Evolutionary conservation across 2,797 vertebrate genomes (phyloP).

Genomic region (Zenarchopterus dispar): DNA sequence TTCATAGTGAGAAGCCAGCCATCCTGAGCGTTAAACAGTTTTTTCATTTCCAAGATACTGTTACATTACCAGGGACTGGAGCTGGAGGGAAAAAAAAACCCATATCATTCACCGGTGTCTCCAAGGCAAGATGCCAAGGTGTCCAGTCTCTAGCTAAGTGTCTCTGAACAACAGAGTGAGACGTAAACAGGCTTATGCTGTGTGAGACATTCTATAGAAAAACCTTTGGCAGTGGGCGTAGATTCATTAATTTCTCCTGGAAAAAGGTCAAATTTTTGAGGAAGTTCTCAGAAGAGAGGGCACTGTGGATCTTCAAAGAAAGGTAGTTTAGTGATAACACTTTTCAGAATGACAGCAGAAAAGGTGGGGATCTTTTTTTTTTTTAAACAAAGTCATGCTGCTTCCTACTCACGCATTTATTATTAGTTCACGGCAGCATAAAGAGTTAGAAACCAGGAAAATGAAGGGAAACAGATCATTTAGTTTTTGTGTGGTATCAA

Average conservation of each 20-base stretch:
- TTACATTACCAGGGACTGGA: constrained; percentile 19
- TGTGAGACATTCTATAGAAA: constrained; percentile 49
- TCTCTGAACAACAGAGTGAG: constrained; percentile 23
- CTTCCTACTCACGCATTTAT: constrained; percentile 20
- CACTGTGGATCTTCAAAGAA: constrained; percentile 40
- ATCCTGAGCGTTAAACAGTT: neutral
- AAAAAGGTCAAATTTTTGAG: constrained; percentile 35
- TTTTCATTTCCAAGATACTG: constrained; percentile 7
- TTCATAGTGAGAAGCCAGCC: neutral
- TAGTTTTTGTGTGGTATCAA: constrained; percentile 18
- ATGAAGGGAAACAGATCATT: constrained; percentile 19
- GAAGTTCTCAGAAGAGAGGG: constrained; percentile 56
- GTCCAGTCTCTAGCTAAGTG: constrained; percentile 1
- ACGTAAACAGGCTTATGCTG: constrained; percentile 11
- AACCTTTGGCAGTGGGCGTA: constrained; percentile 72
- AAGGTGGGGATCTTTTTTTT: constrained; percentile 16
- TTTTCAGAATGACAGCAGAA: constrained; percentile 20
- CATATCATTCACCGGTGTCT: constrained; percentile 24
- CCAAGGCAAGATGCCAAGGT: constrained; percentile 45
- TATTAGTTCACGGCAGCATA: constrained; percentile 1
- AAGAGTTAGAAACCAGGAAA: constrained; percentile 15
- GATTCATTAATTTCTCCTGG: constrained; percentile 46
- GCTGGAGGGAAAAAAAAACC: constrained; percentile 25
- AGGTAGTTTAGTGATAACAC: constrained; percentile 33
- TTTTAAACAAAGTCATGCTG: constrained; percentile 20